Evolutionary conservation across 2,113 vertebrate species (phyloP), one percentile per base, ranked within the genome.

Genomic region (Casuarius casuarius): DNA sequence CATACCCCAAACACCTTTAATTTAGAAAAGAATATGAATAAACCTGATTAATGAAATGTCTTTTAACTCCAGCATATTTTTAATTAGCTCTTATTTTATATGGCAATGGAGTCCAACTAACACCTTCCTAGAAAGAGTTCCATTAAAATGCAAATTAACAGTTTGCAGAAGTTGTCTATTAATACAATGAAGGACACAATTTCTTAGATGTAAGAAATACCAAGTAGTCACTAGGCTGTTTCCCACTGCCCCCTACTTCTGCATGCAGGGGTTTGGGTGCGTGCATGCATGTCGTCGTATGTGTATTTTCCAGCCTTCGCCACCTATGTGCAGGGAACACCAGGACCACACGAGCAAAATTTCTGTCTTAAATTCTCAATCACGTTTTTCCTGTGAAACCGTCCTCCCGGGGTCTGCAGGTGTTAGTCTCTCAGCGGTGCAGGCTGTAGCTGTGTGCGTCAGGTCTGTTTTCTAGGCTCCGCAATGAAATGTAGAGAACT

Each of bases 91-190:
- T 87, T 76, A 66, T 87, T 88, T 93, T 54, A 26, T 48, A 40
- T 84, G 73, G 91, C 61, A 20, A 82, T 90, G 77, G 75, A 76
- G 89, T 84, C 91, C 89, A 22, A 61, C 86, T 82, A 67, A 81
- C 76, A 73, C 94, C 92, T 95, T 91, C 86, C 92, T 97, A 88
- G 96, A 96, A 97, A 91, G 87, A 87, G 87, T 75, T 65, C 94
- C 90, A 91, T 96, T 96, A 95, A 95, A 78, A 95, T 92, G 94
- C 96, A 96, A 94, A 97, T 94, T 40, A 90, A 71, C 84, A 31
- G 70, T 80, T 86, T 90, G 93, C 93, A 94, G 87, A 78, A 95
- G 92, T 92, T 84, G 84, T 49, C 54, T 61, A 46, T 19, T 61
- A 56, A 84, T 29, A 42, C 66, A 18, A 72, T 1, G 49, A 49